Evolutionary conservation across 2,797 vertebrate species (phyloP).

Genomic region (Chelon labrosus): DNA sequence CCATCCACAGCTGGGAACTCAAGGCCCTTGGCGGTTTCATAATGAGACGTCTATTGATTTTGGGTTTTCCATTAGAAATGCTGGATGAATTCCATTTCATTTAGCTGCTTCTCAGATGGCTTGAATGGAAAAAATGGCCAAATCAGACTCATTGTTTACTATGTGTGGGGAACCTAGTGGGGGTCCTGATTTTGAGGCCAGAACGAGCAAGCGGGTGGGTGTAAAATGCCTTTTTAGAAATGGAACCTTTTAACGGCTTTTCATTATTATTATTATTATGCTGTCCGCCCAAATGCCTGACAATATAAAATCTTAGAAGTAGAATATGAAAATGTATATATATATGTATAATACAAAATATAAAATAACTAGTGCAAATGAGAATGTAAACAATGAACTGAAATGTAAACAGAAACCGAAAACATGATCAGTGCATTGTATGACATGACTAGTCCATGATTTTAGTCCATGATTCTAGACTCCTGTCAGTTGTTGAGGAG

Average conservation of each 20-base stretch:
- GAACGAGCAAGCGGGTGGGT: slow-evolving; percentile 6
- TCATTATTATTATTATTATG: too few relatives aligned
- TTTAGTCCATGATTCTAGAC: too few relatives aligned
- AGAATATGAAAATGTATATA: too few relatives aligned
- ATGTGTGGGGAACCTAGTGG: slow-evolving; percentile 41
- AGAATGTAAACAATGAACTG: too few relatives aligned
- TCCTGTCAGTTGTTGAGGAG: too few relatives aligned
- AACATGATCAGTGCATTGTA: too few relatives aligned
- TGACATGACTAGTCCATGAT: too few relatives aligned
- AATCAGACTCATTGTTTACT: slow-evolving; percentile 58
- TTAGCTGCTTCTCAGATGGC: slow-evolving; percentile 63
- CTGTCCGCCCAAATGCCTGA: too few relatives aligned
- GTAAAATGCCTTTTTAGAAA: slow-evolving; percentile 29
- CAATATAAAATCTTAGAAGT: too few relatives aligned
- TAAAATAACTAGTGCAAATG: too few relatives aligned
- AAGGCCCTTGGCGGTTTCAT: slow-evolving; percentile 59
- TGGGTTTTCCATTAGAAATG: slow-evolving; percentile 75
- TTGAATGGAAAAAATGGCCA: slow-evolving; percentile 48
- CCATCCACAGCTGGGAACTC: slow-evolving; percentile 71
- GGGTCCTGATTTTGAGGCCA: slow-evolving; percentile 15
- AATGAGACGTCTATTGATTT: slow-evolving; percentile 79
- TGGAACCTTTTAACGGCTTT: slow-evolving; percentile 8
- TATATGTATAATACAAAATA: too few relatives aligned
- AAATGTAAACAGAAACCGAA: too few relatives aligned
- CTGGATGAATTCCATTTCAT: slow-evolving; percentile 76